Evolutionary conservation across 2,797 vertebrate genomes (phyloP), one percentile per base, ranked within the genome.

Genomic region (Borostomias antarcticus): DNA sequence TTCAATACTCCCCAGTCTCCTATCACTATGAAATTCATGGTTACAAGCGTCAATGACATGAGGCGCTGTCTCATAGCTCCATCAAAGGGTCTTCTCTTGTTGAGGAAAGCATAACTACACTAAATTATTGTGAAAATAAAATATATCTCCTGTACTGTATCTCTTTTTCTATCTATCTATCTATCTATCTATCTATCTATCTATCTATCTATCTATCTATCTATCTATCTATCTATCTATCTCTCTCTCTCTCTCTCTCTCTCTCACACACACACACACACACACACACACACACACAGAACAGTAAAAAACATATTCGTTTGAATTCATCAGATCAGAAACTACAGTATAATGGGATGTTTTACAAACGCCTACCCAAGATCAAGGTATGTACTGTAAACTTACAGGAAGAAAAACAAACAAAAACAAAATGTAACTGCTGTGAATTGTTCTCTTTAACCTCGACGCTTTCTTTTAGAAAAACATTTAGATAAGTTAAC

Each of bases 41-140:
- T 72, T 50, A 53, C 61, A 70, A 70, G 76, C 59, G 64, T 68
- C 67, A 80, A 83, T 79, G 85, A 85, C 68, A 77, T 64, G 3
- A 60, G 66, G 57, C 50, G 28, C 73, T 73, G 45, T 72, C 64
- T 74, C 82, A 74, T 80, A 67, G 59, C 73, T 73, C 67, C 69
- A 85, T 85, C 79, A 58, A 75, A 56, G 66, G 74, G 81, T 82
- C 62, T 62, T 19, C 73, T 84, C 75, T 72, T 79, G 70, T 73
- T 66, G 69, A 30, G 56, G 69, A 52, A 53, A 73, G 73, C 64
- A 47, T 81, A 59, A 68, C 26, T 60, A 45, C 21, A 58, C 75
- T 73, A 62, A 80, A 74, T 86, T 78, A 81, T 81, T 76, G 26
- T 76, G 76, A 89, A 33, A 88, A 89, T 89, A 84, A 89, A 88